phyloP scores from a whole-genome alignment of 2,797 vertebrate species.

The Buphagus erythrorhynchus region DNA sequence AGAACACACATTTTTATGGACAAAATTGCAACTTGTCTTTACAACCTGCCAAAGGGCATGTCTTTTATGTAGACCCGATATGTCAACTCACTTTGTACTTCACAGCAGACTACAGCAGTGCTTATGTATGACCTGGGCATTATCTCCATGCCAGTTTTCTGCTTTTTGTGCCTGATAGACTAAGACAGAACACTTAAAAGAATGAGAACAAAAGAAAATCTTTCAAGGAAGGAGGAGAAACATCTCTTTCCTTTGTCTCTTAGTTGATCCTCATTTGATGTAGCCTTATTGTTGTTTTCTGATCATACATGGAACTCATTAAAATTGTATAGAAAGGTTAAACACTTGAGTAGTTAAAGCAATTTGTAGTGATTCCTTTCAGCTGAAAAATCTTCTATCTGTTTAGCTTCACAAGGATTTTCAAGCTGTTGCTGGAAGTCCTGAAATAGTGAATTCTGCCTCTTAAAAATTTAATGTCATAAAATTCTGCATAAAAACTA shows the following conservation, averaged over 20 bases:
- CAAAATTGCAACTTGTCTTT: constrained; percentile 47
- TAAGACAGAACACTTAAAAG: not conserved
- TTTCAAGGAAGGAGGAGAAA: not conserved
- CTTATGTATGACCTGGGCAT: not conserved
- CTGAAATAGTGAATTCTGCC: not conserved
- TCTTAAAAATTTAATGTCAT: not conserved
- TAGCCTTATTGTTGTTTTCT: not conserved
- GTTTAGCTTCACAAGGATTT: not conserved
- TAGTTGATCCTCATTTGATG: not conserved
- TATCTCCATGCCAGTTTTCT: not conserved
- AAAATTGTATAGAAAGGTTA: constrained; percentile 18
- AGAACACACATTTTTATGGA: constrained; percentile 24
- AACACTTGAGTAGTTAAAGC: not conserved
- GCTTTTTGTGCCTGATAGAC: not conserved
- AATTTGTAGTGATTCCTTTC: not conserved
- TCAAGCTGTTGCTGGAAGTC: not conserved
- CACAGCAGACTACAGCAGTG: not conserved
- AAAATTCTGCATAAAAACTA: not conserved
- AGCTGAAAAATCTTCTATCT: not conserved
- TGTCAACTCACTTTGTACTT: not conserved
- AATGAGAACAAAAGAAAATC: not conserved
- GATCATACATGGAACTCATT: not conserved
- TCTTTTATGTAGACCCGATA: not conserved
- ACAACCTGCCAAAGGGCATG: constrained; percentile 10
- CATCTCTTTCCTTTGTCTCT: not conserved